Evolutionary conservation across 2,797 vertebrate genomes (phyloP).

Genomic region (Diplodus puntazzo): DNA sequence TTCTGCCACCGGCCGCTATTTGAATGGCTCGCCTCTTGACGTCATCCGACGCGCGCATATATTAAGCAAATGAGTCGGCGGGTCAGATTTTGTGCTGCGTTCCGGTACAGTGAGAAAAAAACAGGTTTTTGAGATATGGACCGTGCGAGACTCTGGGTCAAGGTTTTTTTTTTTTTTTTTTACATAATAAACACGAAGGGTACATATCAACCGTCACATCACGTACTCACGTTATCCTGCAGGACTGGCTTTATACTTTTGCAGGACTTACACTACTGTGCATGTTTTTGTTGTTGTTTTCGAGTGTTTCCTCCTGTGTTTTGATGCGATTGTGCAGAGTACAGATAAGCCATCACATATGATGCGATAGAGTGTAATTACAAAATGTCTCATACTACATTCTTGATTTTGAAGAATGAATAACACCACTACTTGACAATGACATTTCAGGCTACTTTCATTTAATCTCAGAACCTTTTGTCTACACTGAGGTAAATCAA

Average conservation of each 20-base stretch:
- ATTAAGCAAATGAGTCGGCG: constrained; percentile 77
- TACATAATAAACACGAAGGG: not conserved
- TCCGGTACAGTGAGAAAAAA: constrained; percentile 4
- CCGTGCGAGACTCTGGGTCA: not conserved
- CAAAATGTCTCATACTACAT: not conserved
- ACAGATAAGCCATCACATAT: not conserved
- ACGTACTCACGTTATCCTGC: not conserved
- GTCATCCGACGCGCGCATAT: constrained; percentile 84
- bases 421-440: not conserved
- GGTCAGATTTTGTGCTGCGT: constrained; percentile 50
- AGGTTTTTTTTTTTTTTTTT: not conserved
- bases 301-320: not conserved
- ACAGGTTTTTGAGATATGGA: accelerated
- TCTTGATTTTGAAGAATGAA: not conserved
- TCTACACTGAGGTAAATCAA: not conserved
- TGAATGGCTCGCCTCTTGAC: constrained; percentile 79
- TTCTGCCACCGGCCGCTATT: constrained; percentile 84
- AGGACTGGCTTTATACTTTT: not conserved
- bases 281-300: too few relatives aligned
- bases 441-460: not conserved
- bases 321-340: not conserved
- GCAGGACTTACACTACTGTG: not conserved
- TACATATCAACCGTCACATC: not conserved
- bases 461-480: not conserved
- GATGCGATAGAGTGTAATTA: not conserved